Evolutionary conservation across 2,113 vertebrate species (phyloP).

Genomic region (Chloebia gouldiae): DNA sequence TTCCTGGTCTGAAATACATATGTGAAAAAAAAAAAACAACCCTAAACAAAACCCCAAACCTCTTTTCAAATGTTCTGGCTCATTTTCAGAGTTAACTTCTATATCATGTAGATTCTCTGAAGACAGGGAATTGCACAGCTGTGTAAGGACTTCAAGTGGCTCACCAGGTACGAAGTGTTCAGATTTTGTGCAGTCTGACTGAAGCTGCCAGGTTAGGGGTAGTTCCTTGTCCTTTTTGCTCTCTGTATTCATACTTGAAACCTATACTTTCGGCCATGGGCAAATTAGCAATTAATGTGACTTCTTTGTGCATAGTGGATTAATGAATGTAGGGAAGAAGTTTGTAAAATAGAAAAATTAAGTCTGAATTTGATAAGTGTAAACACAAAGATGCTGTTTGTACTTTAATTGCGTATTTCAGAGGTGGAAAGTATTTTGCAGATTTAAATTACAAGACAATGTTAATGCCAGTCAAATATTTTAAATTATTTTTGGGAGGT

Average conservation of each 20-base stretch:
- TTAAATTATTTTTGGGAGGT: not conserved
- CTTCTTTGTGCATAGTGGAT: not conserved
- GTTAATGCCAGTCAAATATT: not conserved
- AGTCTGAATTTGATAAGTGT: not conserved
- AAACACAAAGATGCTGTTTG: not conserved
- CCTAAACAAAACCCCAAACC: not conserved
- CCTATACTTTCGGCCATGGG: not conserved
- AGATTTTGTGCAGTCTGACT: not conserved
- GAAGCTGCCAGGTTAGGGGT: not conserved
- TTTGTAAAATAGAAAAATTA: not conserved
- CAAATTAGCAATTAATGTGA: not conserved
- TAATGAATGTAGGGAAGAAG: not conserved
- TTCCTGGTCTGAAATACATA: not conserved
- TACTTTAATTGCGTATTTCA: not conserved
- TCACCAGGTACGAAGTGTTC: not conserved
- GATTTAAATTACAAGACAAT: not conserved
- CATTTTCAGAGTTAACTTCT: not conserved
- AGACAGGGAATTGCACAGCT: not conserved
- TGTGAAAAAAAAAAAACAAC: not conserved
- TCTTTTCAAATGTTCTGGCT: not conserved
- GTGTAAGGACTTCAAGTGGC: not conserved
- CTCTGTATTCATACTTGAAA: not conserved
- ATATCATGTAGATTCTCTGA: not conserved
- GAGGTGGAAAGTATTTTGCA: not conserved
- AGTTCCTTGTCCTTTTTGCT: not conserved